phyloP scores from a whole-genome alignment of 2,888 invertebrate genomes.

The Hydroisotoma schaefferi region DNA sequence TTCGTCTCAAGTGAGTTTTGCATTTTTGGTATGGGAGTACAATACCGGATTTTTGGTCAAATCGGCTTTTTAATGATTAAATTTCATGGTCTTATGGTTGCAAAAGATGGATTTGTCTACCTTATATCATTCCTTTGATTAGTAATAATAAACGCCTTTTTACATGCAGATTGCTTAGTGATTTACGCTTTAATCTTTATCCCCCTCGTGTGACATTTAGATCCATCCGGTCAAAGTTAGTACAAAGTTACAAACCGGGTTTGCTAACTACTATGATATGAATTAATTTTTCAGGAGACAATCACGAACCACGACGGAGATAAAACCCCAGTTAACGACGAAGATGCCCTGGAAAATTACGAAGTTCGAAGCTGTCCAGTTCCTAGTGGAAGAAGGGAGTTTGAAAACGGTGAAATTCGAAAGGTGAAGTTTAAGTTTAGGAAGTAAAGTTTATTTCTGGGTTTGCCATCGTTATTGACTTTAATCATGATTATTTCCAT shows the following conservation, averaged over 20 bases:
- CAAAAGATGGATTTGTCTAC: too few relatives aligned
- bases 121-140: not conserved
- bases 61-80: too few relatives aligned
- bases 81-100: too few relatives aligned
- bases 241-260: too few relatives aligned
- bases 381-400: not conserved
- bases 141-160: not conserved
- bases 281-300: slow-evolving; percentile 39
- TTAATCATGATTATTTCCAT: not conserved
- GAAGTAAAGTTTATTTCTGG: too few relatives aligned
- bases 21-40: too few relatives aligned
- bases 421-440: too few relatives aligned
- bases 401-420: not conserved
- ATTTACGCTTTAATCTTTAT: too few relatives aligned
- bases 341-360: slow-evolving; percentile 3
- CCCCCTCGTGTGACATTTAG: slow-evolving; percentile 3
- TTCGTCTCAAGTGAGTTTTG: slow-evolving; percentile 45
- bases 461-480: too few relatives aligned
- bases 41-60: too few relatives aligned
- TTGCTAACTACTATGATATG: slow-evolving; percentile 3
- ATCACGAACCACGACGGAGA: slow-evolving; percentile 40
- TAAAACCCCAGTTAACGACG: slow-evolving; percentile 37
- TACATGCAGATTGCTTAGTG: too few relatives aligned
- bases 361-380: slow-evolving; percentile 11
- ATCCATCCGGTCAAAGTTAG: not conserved